phyloP scores from a whole-genome alignment of 2,888 invertebrate species.

The Pharmacophagus antenor region DNA sequence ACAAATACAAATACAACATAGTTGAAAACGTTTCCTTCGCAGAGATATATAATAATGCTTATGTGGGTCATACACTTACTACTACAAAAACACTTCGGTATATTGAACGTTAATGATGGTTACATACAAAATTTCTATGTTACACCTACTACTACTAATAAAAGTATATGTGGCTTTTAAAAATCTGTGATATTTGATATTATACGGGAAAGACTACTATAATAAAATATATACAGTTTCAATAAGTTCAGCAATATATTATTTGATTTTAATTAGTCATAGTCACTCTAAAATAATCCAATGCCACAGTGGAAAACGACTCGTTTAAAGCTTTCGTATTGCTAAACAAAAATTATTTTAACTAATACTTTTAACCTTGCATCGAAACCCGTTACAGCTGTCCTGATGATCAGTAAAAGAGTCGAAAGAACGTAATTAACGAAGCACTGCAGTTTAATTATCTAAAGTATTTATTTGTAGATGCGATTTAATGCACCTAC shows the following conservation, averaged over 20 bases:
- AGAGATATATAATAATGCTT: too few relatives aligned
- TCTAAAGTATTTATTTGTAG: neutral
- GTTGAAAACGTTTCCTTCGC: too few relatives aligned
- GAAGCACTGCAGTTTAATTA: neutral
- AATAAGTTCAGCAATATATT: neutral
- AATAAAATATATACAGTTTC: too few relatives aligned
- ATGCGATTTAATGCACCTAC: neutral
- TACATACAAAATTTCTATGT: too few relatives aligned
- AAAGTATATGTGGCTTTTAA: too few relatives aligned
- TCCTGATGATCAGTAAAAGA: neutral
- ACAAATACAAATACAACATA: too few relatives aligned
- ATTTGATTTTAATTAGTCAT: neutral
- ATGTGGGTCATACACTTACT: too few relatives aligned
- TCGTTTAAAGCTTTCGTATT: neutral
- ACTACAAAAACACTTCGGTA: too few relatives aligned
- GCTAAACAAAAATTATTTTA: neutral
- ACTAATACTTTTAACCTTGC: neutral
- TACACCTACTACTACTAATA: too few relatives aligned
- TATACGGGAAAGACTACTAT: too few relatives aligned
- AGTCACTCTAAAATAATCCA: neutral
- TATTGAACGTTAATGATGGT: too few relatives aligned
- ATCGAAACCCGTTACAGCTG: neutral
- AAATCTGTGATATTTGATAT: too few relatives aligned
- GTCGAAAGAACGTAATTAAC: neutral
- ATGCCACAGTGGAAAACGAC: neutral